Evolutionary conservation across 1,140 invertebrate genomes (phyloP), one percentile per base, ranked within the genome.

Genomic region (Calephelis virginiensis): DNA sequence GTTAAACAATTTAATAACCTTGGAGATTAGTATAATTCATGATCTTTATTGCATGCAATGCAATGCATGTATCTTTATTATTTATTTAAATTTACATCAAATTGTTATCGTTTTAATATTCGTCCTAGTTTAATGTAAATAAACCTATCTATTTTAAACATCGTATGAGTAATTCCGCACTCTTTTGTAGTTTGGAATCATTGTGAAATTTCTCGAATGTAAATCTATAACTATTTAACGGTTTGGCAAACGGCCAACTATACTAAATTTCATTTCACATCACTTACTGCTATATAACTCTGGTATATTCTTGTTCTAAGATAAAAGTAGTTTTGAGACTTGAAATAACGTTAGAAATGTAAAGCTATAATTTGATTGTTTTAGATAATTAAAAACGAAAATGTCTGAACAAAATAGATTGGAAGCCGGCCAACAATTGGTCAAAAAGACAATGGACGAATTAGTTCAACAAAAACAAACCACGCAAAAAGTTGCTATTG

Each of bases 401-500:
- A 90, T 90, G 88, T 86, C 85, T 81, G 79, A 90, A 70, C 76
- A 70, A 73, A 92, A 90, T 75, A 84, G 85, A 48, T 77, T 91
- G 8, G 81, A 88, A 69, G 83, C 86, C 56, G 81, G 89, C 10
- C 86, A 90, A 62, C 83, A 86, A 69, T 78, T 92, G 11, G 85
- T 92, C 17, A 88, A 91, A 77, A 83, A 86, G 69, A 92, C 87
- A 3, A 92, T 92, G 90, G 83, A 92, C 68, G 79, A 90, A 38
- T 68, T 92, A 14, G 76, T 91, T 38, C 81, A 91, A 74, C 82
- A 88, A 65, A 88, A 70, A 69, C 78, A 91, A 68, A 86, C 82
- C 6, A 89, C 81, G 40, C 85, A 91, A 70, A 85, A 80, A 56
- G 77, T 92, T 0, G 76, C 82, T 10, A 92, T 92, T 43, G 83